Percentiles rank a stretch among this genome's conserved stretches.
phyloP scores from a whole-genome alignment of 92 coral and sea anemone species.

The Metridium senile region DNA sequence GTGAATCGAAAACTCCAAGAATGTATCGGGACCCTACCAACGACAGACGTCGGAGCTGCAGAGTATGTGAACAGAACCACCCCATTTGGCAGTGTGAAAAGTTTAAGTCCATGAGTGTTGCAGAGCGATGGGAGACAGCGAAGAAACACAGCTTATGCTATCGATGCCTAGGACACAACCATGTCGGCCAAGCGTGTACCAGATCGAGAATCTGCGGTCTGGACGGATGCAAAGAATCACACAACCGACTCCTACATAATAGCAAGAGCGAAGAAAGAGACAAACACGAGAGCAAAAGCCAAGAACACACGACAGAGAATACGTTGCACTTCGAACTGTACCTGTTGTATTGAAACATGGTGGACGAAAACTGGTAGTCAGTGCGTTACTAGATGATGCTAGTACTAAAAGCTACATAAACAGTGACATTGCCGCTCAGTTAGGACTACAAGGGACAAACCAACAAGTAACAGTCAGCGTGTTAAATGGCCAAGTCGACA shows the following conservation, averaged over 20 bases:
- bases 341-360: slow-evolving; percentile 46
- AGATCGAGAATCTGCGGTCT: slow-evolving; percentile 48
- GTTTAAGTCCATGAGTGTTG: slow-evolving; percentile 37
- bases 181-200: slow-evolving; percentile 34
- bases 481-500: slow-evolving; percentile 54
- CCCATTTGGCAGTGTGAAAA: slow-evolving; percentile 18
- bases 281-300: not conserved
- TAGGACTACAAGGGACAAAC: slow-evolving; percentile 31
- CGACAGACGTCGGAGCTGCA: not conserved
- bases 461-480: slow-evolving; percentile 45
- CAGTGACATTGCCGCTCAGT: slow-evolving; percentile 53
- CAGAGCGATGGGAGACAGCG: slow-evolving; percentile 50
- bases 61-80: too few species aligned
- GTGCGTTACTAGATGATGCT: slow-evolving; percentile 54
- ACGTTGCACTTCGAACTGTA: slow-evolving; percentile 35
- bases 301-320: not conserved
- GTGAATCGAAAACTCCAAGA: slow-evolving; percentile 1
- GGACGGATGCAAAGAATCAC: slow-evolving; percentile 39
- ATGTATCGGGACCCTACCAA: not conserved
- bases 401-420: slow-evolving; percentile 53
- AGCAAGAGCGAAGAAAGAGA: not conserved
- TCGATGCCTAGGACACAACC: slow-evolving; percentile 44
- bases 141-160: slow-evolving; percentile 46
- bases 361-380: slow-evolving; percentile 40
- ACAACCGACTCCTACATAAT: slow-evolving; percentile 50